These are phyloP conservation scores for Myiotriccus ornatus DNA, from an alignment of 2,797 vertebrate genomes.

Conservation along the genomic window DNA sequence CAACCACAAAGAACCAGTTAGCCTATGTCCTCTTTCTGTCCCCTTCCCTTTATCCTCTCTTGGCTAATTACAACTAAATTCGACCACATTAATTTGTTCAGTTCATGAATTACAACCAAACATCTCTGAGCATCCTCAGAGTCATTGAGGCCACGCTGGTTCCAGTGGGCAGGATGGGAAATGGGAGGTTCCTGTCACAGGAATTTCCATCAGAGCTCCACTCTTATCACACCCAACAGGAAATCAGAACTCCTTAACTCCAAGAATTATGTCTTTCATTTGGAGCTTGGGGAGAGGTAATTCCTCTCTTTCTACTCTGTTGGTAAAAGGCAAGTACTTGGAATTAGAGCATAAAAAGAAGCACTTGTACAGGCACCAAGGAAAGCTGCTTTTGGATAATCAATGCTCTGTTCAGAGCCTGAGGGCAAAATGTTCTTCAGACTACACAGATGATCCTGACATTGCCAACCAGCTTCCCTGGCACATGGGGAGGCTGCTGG, in stretches of 20 bases:
- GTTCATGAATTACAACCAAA: neutral
- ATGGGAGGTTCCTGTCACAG: neutral
- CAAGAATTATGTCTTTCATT: neutral
- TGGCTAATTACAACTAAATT: neutral
- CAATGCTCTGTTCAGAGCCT: neutral
- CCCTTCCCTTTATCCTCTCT: neutral
- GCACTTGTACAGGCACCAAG: neutral
- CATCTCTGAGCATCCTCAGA: neutral
- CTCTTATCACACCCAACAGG: neutral
- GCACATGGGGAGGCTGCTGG: neutral
- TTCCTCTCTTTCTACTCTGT: neutral
- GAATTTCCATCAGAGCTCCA: neutral
- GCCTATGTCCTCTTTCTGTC: neutral
- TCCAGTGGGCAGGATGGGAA: neutral
- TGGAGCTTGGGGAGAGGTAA: neutral
- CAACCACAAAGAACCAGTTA: neutral
- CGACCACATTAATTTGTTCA: neutral
- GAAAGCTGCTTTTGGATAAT: neutral
- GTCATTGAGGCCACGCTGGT: neutral
- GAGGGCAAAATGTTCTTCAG: neutral
- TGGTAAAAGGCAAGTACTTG: neutral
- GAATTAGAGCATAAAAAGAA: neutral
- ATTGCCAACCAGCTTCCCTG: neutral
- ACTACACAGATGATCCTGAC: neutral
- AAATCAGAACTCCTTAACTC: neutral